These are phyloP conservation scores for Pangasius djambal DNA, from an alignment of 2,797 vertebrate genomes.

Conservation along the genomic window DNA sequence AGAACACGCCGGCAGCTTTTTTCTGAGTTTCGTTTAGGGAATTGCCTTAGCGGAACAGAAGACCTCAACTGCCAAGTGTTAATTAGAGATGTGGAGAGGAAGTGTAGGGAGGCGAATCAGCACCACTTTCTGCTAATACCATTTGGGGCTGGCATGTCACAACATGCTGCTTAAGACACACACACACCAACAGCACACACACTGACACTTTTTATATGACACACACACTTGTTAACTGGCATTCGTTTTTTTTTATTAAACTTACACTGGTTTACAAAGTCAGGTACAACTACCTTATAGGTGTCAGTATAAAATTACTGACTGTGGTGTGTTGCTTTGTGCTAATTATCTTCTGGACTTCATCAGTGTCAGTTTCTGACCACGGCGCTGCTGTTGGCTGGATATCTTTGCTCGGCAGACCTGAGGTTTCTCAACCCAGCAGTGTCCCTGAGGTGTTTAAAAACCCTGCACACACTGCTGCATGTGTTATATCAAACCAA, in stretches of 20 bases:
- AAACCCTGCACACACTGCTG: neutral
- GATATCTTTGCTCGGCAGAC: neutral
- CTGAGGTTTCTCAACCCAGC: neutral
- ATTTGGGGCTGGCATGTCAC: constrained; percentile 71
- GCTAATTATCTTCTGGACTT: neutral
- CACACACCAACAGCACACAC: neutral
- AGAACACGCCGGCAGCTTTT: constrained; percentile 1
- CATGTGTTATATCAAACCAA: constrained; percentile 4
- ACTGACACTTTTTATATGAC: neutral
- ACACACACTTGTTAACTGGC: constrained; percentile 1
- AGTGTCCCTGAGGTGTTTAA: neutral
- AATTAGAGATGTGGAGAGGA: constrained; percentile 73
- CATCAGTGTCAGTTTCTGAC: neutral
- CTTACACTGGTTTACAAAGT: neutral
- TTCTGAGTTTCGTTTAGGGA: constrained; percentile 32
- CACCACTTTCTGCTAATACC: constrained; percentile 67
- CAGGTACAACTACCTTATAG: neutral
- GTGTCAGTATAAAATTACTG: neutral
- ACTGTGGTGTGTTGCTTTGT: neutral
- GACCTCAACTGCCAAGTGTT: constrained; percentile 78
- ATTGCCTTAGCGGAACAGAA: constrained; percentile 57
- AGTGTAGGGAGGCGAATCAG: constrained; percentile 57
- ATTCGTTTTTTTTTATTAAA: neutral
- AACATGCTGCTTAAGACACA: constrained; percentile 64
- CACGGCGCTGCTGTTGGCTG: constrained; percentile 5